A percentile compares a stretch with the other conserved stretches of the same genome.
Evolutionary conservation across 2,113 vertebrate genomes (phyloP).

Genomic region (Heloderma charlesbogerti): DNA sequence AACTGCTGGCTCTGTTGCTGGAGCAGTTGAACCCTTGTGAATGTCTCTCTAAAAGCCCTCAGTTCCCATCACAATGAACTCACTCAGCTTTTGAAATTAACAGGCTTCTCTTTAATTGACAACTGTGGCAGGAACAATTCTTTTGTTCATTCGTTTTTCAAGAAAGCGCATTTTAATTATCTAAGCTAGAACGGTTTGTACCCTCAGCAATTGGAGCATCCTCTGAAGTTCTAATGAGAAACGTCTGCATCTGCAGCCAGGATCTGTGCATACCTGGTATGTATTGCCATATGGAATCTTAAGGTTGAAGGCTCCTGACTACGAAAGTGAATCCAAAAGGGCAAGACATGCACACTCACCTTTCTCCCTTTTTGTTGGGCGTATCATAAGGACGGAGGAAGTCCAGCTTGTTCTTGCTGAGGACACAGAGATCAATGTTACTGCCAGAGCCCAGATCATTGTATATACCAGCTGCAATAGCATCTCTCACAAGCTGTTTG

Average conservation of each 20-base stretch:
- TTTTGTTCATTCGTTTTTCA: neutral
- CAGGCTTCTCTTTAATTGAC: neutral
- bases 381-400: constrained; percentile 90
- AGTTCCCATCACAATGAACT: neutral
- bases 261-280: neutral
- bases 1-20: neutral
- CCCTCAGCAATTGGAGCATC: neutral
- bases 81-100: neutral
- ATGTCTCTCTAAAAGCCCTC: neutral
- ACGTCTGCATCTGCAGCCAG: neutral
- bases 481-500: constrained; percentile 91
- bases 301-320: neutral
- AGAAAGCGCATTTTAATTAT: neutral
- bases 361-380: constrained; percentile 94
- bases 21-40: neutral
- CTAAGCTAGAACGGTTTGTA: neutral
- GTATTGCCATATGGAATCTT: neutral
- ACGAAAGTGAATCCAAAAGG: neutral
- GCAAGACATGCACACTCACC: constrained; percentile 72
- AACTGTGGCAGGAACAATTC: neutral
- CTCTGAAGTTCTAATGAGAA: neutral
- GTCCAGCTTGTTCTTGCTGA: constrained; percentile 92
- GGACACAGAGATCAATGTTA: constrained; percentile 96
- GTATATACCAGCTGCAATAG: constrained; percentile 94
- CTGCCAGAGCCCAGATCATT: constrained; percentile 97